phyloP scores from a whole-genome alignment of 2,113 vertebrate genomes.

The Calidris pugnax region DNA sequence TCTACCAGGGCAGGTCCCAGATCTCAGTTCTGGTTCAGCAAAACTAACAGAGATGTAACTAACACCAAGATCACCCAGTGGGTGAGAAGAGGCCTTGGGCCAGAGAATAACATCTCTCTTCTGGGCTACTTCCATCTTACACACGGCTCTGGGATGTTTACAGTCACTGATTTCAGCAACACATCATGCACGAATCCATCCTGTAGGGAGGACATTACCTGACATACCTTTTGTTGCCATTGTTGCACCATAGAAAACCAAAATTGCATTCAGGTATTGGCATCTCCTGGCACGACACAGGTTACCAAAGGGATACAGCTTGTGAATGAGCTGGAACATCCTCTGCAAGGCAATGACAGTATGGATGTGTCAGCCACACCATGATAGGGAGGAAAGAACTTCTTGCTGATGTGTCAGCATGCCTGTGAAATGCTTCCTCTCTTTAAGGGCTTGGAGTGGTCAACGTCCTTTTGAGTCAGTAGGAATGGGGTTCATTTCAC shows the following conservation, averaged over 20 bases:
- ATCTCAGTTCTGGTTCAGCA: background rate
- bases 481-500: background rate
- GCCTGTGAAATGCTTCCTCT: background rate
- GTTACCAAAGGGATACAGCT: background rate
- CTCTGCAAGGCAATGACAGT: background rate
- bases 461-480: background rate
- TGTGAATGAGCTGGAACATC: background rate
- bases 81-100: background rate
- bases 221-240: background rate
- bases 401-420: background rate
- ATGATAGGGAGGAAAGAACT: background rate
- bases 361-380: background rate
- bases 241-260: background rate
- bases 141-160: background rate
- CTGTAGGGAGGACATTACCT: background rate
- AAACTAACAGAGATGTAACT: background rate
- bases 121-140: background rate
- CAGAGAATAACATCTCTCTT: background rate
- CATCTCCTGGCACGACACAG: background rate
- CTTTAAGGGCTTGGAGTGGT: background rate
- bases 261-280: background rate
- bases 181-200: background rate
- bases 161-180: background rate
- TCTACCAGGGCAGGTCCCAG: background rate
- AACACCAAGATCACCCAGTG: background rate